phyloP scores from a whole-genome alignment of 2,113 vertebrate species.

The Cavia aperea region DNA sequence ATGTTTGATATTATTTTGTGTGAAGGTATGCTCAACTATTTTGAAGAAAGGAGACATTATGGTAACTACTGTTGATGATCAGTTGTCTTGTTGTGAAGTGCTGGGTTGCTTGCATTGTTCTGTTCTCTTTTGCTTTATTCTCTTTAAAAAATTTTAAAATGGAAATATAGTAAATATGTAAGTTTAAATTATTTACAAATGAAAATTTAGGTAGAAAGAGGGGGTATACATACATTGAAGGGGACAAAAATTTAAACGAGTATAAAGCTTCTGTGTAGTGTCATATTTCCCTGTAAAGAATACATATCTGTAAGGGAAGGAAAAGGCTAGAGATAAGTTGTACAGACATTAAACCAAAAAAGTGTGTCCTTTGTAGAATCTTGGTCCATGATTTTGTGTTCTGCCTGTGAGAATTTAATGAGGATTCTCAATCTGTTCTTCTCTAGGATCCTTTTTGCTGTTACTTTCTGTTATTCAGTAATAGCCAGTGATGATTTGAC shows the following conservation, averaged over 20 bases:
- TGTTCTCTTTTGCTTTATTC: too few relatives aligned
- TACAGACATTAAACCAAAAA: not conserved
- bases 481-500: not conserved
- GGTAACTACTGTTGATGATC: too few relatives aligned
- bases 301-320: not conserved
- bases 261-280: not conserved
- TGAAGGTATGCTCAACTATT: too few relatives aligned
- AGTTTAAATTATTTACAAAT: not conserved
- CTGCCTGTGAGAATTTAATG: not conserved
- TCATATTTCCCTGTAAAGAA: not conserved
- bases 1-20: too few relatives aligned
- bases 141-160: too few relatives aligned
- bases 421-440: not conserved
- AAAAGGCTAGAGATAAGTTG: not conserved
- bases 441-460: not conserved
- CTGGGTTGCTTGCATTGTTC: too few relatives aligned
- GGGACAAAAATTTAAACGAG: not conserved
- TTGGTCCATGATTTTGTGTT: not conserved
- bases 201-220: not conserved
- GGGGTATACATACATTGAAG: not conserved
- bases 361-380: not conserved
- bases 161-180: not conserved
- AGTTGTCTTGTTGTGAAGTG: too few relatives aligned
- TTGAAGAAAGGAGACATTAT: too few relatives aligned
- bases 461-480: not conserved